A percentile compares a stretch with the other conserved stretches of the same genome.
These are phyloP conservation scores for Pyrocoelia pectoralis DNA, from an alignment of 2,888 invertebrate species.

Conservation along the genomic window DNA sequence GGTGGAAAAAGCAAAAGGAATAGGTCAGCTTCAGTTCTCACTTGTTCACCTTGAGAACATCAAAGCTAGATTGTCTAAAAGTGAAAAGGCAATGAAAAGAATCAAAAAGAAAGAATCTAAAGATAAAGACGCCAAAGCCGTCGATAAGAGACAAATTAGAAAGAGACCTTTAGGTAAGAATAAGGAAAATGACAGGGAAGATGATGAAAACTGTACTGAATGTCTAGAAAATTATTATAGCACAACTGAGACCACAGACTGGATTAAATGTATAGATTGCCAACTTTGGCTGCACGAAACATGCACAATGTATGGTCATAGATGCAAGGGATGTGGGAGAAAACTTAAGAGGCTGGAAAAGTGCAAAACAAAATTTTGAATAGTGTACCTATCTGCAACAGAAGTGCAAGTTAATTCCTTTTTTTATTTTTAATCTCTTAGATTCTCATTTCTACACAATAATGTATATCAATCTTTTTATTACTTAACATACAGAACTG, in stretches of 20 bases:
- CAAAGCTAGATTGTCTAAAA: constrained; percentile 4
- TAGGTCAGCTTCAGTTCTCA: neutral
- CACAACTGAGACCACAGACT: neutral
- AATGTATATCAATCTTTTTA: too few species aligned
- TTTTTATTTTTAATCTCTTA: too few species aligned
- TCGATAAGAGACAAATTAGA: constrained; percentile 5
- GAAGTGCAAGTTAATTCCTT: constrained; percentile 5
- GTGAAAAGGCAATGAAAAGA: too few species aligned
- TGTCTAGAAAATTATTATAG: constrained; percentile 5
- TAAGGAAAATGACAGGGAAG: neutral
- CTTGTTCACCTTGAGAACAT: neutral
- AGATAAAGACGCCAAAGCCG: constrained; percentile 1
- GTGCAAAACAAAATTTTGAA: constrained; percentile 8
- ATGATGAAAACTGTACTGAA: neutral
- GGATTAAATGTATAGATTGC: too few species aligned
- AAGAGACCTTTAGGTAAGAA: constrained; percentile 3
- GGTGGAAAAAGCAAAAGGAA: neutral
- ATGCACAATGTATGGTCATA: neutral
- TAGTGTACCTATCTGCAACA: neutral
- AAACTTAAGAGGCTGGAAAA: neutral
- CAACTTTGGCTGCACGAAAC: too few species aligned
- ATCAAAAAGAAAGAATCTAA: constrained; percentile 4
- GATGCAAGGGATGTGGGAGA: neutral
- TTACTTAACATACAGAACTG: too few species aligned
- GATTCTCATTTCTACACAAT: too few species aligned